phyloP scores from a whole-genome alignment of 2,888 invertebrate species.

The Stenoptilia bipunctidactyla region DNA sequence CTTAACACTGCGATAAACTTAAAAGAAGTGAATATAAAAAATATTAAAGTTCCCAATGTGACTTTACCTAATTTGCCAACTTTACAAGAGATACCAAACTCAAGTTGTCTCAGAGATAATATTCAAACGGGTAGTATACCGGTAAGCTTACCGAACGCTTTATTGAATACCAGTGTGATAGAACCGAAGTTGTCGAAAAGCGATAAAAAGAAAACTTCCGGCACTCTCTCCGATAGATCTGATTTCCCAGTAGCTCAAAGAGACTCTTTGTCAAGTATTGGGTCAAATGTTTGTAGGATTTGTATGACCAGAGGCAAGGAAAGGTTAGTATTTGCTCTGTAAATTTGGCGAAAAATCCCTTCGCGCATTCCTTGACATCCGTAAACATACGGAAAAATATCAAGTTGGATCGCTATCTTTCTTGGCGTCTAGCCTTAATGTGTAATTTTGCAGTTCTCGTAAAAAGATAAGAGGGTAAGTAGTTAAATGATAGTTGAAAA shows the following conservation, averaged over 20 bases:
- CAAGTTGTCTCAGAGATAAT: constrained; percentile 21
- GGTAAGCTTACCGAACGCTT: neutral
- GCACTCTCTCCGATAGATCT: constrained; percentile 39
- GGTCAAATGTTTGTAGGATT: constrained; percentile 75
- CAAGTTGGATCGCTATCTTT: no score
- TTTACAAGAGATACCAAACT: constrained; percentile 24
- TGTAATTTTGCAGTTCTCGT: no score
- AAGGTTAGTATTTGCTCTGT: constrained; percentile 26
- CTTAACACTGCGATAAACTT: neutral
- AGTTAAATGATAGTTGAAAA: no score
- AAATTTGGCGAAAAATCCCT: no score
- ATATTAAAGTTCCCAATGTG: constrained; percentile 23
- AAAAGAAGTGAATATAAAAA: constrained; percentile 20
- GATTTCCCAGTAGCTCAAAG: constrained; percentile 38
- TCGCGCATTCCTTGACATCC: no score
- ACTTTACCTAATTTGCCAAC: constrained; percentile 19
- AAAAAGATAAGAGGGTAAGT: no score
- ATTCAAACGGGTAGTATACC: neutral
- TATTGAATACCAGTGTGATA: constrained; percentile 6
- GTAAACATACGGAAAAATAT: no score
- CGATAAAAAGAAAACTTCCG: constrained; percentile 44
- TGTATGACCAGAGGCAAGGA: constrained; percentile 69
- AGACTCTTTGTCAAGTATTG: constrained; percentile 64
- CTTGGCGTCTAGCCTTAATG: no score
- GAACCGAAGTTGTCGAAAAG: constrained; percentile 33